A percentile compares a stretch with the other conserved stretches of the same genome.
These are phyloP conservation scores for Corvus hawaiiensis DNA, from an alignment of 2,113 vertebrate species.

Conservation along the genomic window DNA sequence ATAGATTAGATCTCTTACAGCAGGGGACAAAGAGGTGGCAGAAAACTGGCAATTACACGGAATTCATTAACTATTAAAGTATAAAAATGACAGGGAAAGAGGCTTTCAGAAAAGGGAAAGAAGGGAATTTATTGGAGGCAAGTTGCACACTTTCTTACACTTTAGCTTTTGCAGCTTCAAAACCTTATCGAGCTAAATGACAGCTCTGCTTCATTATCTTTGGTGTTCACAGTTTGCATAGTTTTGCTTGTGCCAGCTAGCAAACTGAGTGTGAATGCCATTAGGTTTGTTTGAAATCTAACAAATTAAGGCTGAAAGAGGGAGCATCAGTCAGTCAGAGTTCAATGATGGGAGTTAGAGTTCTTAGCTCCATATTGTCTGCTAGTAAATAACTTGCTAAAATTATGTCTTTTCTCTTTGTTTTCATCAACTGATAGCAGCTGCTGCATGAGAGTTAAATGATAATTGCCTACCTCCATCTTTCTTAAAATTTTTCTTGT, in stretches of 20 bases:
- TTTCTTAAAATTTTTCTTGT: background rate
- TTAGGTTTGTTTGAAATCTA: conserved; percentile 9
- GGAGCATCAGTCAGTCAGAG: background rate
- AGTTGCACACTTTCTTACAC: background rate
- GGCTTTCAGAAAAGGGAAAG: background rate
- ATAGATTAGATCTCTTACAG: conserved; percentile 67
- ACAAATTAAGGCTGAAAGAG: conserved; percentile 23
- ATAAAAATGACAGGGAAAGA: conserved; percentile 49
- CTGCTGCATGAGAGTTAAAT: background rate
- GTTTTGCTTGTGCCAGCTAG: background rate
- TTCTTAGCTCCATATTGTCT: background rate
- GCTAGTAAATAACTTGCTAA: background rate
- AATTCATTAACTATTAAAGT: conserved; percentile 60
- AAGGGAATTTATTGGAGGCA: background rate
- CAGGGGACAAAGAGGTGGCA: conserved; percentile 38
- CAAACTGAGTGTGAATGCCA: background rate
- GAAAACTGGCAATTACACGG: conserved; percentile 57
- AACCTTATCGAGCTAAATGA: background rate
- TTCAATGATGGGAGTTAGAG: background rate
- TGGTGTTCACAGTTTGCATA: background rate
- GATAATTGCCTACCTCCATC: background rate
- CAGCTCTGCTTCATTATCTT: conserved; percentile 4
- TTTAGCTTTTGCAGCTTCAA: conserved; percentile 9
- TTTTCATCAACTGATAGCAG: background rate
- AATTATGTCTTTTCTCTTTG: background rate